A percentile compares a stretch with the other conserved stretches of the same genome.
Conservation (phyloP, 2,797 vertebrate species). For the Salmo trutta region DNA sequence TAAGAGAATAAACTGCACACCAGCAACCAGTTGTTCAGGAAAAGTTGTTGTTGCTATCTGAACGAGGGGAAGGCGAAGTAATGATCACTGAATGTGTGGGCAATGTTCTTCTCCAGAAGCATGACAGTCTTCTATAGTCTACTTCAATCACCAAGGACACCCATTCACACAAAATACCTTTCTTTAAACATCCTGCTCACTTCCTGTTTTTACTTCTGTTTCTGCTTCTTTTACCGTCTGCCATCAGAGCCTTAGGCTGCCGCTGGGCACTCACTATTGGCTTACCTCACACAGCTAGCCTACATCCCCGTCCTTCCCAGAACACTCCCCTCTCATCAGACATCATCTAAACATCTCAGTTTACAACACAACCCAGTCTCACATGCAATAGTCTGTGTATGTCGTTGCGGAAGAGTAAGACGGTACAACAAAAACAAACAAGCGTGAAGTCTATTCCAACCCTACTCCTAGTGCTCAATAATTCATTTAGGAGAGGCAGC, state of each 20-base stretch:
- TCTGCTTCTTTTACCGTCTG: background rate
- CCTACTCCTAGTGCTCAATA: constrained; percentile 48
- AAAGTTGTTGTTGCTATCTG: background rate
- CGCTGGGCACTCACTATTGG: background rate
- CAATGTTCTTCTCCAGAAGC: background rate
- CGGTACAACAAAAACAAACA: constrained; percentile 49
- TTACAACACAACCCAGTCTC: constrained; percentile 9
- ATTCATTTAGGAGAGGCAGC: constrained; percentile 46
- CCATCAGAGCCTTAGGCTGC: background rate
- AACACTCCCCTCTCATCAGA: background rate
- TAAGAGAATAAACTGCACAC: background rate
- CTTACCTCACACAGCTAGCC: too few relatives aligned
- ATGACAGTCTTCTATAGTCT: background rate
- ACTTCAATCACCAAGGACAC: background rate
- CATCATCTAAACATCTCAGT: background rate
- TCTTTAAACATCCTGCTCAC: background rate
- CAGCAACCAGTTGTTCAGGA: background rate
- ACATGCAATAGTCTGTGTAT: constrained; percentile 26
- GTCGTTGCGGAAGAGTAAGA: background rate
- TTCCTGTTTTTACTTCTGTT: background rate
- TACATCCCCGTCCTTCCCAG: background rate
- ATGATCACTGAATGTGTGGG: background rate
- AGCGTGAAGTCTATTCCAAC: constrained; percentile 51
- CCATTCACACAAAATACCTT: background rate
- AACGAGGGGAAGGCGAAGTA: background rate